phyloP scores from a whole-genome alignment of 2,888 invertebrate species.

The Tiliacea aurago region DNA sequence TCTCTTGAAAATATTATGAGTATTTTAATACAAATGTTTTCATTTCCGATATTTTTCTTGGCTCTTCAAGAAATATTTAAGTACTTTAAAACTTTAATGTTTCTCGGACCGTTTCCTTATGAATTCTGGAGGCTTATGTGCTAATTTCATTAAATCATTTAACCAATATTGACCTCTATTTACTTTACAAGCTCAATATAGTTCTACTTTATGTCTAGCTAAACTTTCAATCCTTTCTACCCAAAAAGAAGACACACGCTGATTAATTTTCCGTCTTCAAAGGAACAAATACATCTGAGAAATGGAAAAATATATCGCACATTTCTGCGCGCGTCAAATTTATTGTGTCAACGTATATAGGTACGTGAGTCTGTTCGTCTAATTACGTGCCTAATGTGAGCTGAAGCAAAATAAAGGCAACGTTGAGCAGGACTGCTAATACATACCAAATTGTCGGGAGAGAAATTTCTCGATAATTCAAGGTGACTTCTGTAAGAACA shows the following conservation, averaged over 20 bases:
- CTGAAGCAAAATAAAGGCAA: conserved; percentile 58
- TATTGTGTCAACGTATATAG: conserved; percentile 66
- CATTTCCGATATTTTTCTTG: not conserved
- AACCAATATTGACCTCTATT: conserved; percentile 3
- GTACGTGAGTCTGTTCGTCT: conserved; percentile 55
- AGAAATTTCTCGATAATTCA: conserved; percentile 16
- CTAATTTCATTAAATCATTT: not conserved
- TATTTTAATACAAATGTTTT: not conserved
- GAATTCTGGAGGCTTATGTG: not conserved
- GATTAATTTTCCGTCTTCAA: conserved; percentile 50
- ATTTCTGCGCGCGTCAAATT: conserved; percentile 70
- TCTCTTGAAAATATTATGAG: not conserved
- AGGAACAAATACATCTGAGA: conserved; percentile 19
- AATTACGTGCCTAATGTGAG: conserved; percentile 68
- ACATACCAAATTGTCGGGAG: conserved; percentile 40
- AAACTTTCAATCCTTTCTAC: conserved; percentile 9
- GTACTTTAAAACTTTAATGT: not conserved
- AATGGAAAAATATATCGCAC: conserved; percentile 43
- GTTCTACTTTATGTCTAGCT: too few species aligned
- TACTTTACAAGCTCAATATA: not conserved
- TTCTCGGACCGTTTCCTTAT: not conserved
- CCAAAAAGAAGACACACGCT: conserved; percentile 46
- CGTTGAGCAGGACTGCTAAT: conserved; percentile 37
- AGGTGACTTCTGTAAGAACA: not conserved
- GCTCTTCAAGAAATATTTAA: not conserved